Base-by-base conservation (phyloP, 37 sponge, comb jelly and placozoan genomes). In the Halichondria panicea region DNA sequence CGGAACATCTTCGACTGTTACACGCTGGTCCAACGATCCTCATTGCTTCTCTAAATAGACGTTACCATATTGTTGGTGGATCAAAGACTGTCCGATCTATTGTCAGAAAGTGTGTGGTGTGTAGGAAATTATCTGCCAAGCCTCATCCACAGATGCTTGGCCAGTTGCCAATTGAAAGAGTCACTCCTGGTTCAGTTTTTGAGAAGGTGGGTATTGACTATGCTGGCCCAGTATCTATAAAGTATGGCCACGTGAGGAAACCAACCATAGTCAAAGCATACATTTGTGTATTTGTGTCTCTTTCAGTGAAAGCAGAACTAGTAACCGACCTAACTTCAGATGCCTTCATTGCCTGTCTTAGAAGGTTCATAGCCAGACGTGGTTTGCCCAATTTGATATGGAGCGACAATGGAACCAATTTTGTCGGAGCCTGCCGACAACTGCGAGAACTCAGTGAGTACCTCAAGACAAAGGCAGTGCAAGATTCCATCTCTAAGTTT, bases 11-110 rank as follows among this genome's bases (percentile, higher is more conserved):
- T 22, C 53, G 65, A 24, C 53, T 61, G 52, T 36, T 58, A 40
- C 74, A 74, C 57, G 74, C 61, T 37, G 76, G 76, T 55, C 58
- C 74, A 32, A 73, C 71, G 6, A n/a, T 70, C 15, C 28, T 70
- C 8, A 15, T 70, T n/a, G 42, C 54, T 27, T 70, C 71, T 70
- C 71, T 70, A 32, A 70, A 45, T 25, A 48, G 32, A 43, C 15
- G 50, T n/a, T 70, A 28, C 28, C 71, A 70, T 53, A 70, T 70
- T 25, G 31, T 45, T n/a, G 53, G 53, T n/a, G 28, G 24, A 25
- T 25, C 36, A 24, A 72, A 53, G 30, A 19, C 52, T 25, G 34
- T 63, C 65, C 65, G 35, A 32, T 63, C 35, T 33, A 52, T 72
- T 57, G 54, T 34, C 38, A 35, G 73, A 34, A 25, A 19, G 19